phyloP scores from a whole-genome alignment of 2,797 vertebrate genomes.

The Danionella dracula region DNA sequence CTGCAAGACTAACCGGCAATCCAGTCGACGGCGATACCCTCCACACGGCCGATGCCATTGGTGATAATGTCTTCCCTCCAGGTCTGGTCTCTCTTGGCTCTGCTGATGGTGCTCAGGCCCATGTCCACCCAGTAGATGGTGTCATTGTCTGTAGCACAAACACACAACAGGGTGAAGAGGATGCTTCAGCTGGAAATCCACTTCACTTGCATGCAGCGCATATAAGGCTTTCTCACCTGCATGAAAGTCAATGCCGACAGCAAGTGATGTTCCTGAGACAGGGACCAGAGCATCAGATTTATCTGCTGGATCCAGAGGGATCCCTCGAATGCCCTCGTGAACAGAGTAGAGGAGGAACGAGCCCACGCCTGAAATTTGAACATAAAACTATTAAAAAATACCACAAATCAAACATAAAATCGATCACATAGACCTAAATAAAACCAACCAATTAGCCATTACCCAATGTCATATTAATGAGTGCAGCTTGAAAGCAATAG shows the following conservation, averaged over 20 bases:
- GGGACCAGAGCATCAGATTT: constrained; percentile 94
- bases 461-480: no score
- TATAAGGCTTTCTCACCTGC: constrained; percentile 76
- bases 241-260: constrained; percentile 95
- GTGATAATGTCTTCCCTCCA: constrained; percentile 93
- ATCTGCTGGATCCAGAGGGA: constrained; percentile 88
- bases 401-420: background rate
- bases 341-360: constrained; percentile 95
- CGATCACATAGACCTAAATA: no score
- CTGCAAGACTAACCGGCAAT: constrained; percentile 77
- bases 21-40: constrained; percentile 94
- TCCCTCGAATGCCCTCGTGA: constrained; percentile 92
- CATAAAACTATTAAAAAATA: no score
- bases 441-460: no score
- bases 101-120: constrained; percentile 92
- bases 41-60: constrained; percentile 89
- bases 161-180: no score
- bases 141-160: constrained; percentile 75
- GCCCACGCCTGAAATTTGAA: constrained; percentile 78
- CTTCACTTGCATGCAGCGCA: no score
- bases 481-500: no score
- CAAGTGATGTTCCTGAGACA: constrained; percentile 88
- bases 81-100: constrained; percentile 89
- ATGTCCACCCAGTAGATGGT: constrained; percentile 98
- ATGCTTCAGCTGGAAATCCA: background rate